Evolutionary conservation across 2,113 vertebrate species (phyloP), one percentile per base, ranked within the genome.

Genomic region (Myotis brandtii): DNA sequence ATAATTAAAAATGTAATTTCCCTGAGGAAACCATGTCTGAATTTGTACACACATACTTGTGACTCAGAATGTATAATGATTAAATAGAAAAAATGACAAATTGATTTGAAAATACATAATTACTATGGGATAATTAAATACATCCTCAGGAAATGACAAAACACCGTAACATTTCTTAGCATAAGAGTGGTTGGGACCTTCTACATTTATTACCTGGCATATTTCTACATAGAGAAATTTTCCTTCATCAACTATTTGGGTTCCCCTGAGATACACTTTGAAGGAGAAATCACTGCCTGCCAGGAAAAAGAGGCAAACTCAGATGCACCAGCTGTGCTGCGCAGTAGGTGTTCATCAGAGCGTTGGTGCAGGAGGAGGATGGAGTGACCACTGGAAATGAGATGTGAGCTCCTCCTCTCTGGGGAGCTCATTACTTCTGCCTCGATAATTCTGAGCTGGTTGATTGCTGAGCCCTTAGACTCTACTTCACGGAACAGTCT

Each of bases 181-280:
- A 59, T 59, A 59, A 59, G 21, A 59, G 56, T 25, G 56, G 21
- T 59, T 59, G 56, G 21, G 56, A 59, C 30, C 76, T 73, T 89
- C 62, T 77, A 43, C 86, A 81, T 34, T 85, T 87, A 66, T 88
- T 77, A 52, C 17, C 70, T 91, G 73, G n/a, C 67, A 34, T 37
- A 34, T 77, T 69, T 85, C 79, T 76, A 37, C 18, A 62, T n/a
- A 59, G 48, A 80, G 52, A 85, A 21, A 17, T n/a, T 62, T 76
- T 62, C 25, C 40, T 14, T 86, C 59, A 50, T 81, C 75, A 34
- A 59, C 12, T 12, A 77, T 86, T 89, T 94, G 85, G 73, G 89
- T 43, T 64, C 32, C 67, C 43, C 43, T 16, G 73, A 75, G n/a
- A 1, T 48, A 52, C 43, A 16, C 13, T 34, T 54, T 64, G 73